phyloP scores from a whole-genome alignment of 2,888 invertebrate species.

The Stramonita haemastoma region DNA sequence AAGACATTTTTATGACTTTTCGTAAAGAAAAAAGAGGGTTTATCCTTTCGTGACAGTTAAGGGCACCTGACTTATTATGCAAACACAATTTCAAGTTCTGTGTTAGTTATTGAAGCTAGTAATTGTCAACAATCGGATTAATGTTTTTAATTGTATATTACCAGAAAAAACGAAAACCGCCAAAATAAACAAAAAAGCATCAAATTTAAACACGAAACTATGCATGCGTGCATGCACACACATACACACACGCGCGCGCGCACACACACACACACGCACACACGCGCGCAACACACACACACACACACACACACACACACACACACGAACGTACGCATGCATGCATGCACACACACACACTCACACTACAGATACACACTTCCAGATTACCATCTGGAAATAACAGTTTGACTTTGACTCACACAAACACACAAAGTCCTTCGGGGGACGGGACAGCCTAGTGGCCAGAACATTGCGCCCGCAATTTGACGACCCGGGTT shows the following conservation, averaged over 20 bases:
- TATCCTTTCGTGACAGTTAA: no score
- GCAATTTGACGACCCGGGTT: no score
- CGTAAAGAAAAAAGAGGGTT: no score
- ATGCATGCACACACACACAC: neutral
- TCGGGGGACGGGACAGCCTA: neutral
- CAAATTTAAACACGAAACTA: neutral
- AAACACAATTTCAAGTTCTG: no score
- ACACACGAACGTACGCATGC: neutral
- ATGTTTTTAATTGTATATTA: no score
- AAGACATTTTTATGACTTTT: no score
- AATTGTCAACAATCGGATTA: no score
- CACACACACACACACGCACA: neutral
- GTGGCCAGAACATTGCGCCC: no score
- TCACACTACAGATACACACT: neutral
- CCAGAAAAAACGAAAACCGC: neutral
- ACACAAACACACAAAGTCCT: neutral
- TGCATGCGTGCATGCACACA: neutral
- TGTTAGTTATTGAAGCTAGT: no score
- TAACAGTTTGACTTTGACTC: no score
- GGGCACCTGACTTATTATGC: no score
- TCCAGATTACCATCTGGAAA: no score
- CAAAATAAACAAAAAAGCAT: neutral
- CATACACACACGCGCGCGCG: neutral
- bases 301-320: constrained; percentile 2
- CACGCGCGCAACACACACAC: neutral